Percentiles rank a stretch among this genome's conserved stretches.
These are phyloP conservation scores for Aproaerema taeniolella DNA, from an alignment of 2,888 invertebrate genomes.

Conservation along the genomic window DNA sequence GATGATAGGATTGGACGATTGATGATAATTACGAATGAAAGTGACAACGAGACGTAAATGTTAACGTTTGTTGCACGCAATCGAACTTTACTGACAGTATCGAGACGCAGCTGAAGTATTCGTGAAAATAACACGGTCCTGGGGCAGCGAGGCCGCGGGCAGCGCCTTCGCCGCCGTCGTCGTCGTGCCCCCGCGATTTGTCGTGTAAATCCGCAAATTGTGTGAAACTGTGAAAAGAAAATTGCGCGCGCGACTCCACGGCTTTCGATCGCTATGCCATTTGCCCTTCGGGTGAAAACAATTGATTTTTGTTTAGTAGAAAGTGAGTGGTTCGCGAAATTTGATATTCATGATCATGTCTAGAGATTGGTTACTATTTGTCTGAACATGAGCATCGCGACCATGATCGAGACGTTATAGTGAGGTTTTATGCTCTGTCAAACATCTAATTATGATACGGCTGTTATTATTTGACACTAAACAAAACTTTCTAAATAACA, in stretches of 20 bases:
- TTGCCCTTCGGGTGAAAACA: conserved; percentile 40
- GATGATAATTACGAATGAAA: background rate
- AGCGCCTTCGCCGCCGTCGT: conserved; percentile 13
- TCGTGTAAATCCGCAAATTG: conserved; percentile 48
- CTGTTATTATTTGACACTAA: background rate
- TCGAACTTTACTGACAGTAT: conserved; percentile 4
- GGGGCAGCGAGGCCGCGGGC: conserved; percentile 13
- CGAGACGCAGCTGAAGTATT: conserved; percentile 4
- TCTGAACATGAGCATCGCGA: conserved; percentile 1
- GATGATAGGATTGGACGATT: too few relatives aligned
- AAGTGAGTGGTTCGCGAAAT: conserved; percentile 31
- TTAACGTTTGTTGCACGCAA: conserved; percentile 1
- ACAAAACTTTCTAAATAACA: background rate
- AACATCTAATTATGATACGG: conserved; percentile 1
- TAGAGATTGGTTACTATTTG: conserved; percentile 4
- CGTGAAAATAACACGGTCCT: conserved; percentile 5
- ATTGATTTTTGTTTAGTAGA: conserved; percentile 44
- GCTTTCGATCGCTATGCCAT: conserved; percentile 30
- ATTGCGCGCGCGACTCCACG: conserved; percentile 22
- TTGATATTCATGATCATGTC: conserved; percentile 11
- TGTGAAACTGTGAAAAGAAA: conserved; percentile 44
- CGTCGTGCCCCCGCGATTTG: conserved; percentile 37
- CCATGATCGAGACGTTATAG: background rate
- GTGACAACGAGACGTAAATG: background rate
- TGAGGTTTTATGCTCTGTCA: conserved; percentile 5